phyloP scores from a whole-genome alignment of 2,113 vertebrate genomes.

The Sakesphorus luctuosus region DNA sequence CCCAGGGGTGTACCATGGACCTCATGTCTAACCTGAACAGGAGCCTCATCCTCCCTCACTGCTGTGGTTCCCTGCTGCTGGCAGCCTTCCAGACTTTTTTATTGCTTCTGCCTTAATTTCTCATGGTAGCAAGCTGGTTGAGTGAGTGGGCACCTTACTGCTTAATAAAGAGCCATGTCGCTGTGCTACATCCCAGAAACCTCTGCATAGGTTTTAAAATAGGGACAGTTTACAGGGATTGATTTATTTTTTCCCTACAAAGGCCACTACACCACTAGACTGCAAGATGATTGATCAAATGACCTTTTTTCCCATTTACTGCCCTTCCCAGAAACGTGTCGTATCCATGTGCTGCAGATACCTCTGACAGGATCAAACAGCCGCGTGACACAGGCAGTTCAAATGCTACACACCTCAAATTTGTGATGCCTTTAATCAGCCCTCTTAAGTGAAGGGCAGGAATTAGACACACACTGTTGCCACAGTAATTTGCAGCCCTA shows the following conservation, averaged over 20 bases:
- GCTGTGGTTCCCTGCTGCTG: background rate
- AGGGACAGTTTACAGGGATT: background rate
- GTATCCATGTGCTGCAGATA: accelerated
- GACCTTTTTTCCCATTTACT: slow-evolving; percentile 28
- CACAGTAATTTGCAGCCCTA: background rate
- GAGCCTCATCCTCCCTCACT: background rate
- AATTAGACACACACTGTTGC: background rate
- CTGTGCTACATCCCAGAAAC: accelerated
- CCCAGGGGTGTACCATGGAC: accelerated
- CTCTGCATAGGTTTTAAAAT: background rate
- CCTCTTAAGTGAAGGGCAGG: background rate
- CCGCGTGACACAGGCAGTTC: accelerated
- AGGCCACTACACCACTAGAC: background rate
- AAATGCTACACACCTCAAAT: background rate
- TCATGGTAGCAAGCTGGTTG: background rate
- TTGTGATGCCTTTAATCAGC: background rate
- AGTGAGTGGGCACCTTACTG: background rate
- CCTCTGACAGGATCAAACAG: background rate
- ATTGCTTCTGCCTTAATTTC: background rate
- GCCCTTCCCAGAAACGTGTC: slow-evolving; percentile 8
- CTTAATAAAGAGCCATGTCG: background rate
- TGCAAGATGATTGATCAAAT: slow-evolving; percentile 8
- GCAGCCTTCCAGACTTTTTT: background rate
- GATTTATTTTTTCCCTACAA: slow-evolving; percentile 9
- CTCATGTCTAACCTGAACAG: background rate